A percentile compares a stretch with the other conserved stretches of the same genome.
Conservation (phyloP, 2,888 invertebrate genomes). For the Drosophila paramelanica region DNA sequence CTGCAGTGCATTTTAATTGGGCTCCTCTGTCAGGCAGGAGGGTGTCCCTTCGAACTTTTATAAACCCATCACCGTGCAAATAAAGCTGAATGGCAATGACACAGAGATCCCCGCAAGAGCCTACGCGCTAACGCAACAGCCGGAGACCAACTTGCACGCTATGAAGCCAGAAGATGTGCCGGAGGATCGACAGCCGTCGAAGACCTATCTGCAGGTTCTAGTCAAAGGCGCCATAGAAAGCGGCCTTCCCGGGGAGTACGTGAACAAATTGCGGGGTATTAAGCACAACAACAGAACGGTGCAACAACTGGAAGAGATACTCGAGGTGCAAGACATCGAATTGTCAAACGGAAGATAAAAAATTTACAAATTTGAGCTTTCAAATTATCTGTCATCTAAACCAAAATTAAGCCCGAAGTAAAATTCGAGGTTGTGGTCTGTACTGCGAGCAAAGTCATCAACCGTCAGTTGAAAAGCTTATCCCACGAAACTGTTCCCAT, state of each 20-base stretch:
- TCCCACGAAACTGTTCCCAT: neutral
- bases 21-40: slow-evolving; percentile 65
- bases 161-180: slow-evolving; percentile 85
- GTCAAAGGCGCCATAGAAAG: slow-evolving; percentile 83
- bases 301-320: slow-evolving; percentile 80
- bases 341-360: slow-evolving; percentile 29
- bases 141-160: slow-evolving; percentile 83
- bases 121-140: slow-evolving; percentile 89
- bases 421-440: neutral
- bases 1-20: neutral
- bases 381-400: too few relatives aligned
- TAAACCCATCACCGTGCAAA: slow-evolving; percentile 87
- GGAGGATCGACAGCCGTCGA: slow-evolving; percentile 90
- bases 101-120: slow-evolving; percentile 87
- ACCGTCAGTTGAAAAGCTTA: neutral
- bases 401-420: neutral
- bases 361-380: too few relatives aligned
- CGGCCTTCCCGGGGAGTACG: slow-evolving; percentile 90
- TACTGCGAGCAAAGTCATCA: neutral
- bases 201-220: slow-evolving; percentile 87
- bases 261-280: slow-evolving; percentile 88
- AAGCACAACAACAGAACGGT: slow-evolving; percentile 91
- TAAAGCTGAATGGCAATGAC: slow-evolving; percentile 85
- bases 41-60: slow-evolving; percentile 87
- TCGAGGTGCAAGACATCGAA: slow-evolving; percentile 79